A percentile compares a stretch with the other conserved stretches of the same genome.
phyloP scores from a whole-genome alignment of 2,888 invertebrate species.

The Schizaphis graminum region DNA sequence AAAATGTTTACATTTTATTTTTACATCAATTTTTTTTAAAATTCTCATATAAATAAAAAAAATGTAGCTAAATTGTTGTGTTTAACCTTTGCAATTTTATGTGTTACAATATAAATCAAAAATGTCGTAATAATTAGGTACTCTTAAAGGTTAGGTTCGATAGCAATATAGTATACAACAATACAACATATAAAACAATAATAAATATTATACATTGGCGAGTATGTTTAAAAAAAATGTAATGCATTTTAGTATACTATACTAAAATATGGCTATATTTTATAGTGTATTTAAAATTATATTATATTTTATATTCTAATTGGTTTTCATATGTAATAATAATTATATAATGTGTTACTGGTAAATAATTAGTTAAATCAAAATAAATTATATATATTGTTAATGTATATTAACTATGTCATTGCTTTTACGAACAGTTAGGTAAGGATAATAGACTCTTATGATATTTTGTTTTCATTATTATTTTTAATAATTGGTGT shows the following conservation, averaged over 20 bases:
- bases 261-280: too few species aligned
- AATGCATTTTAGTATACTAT: too few species aligned
- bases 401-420: slow-evolving; percentile 5
- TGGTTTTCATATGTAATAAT: neutral
- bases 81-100: neutral
- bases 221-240: too few species aligned
- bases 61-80: neutral
- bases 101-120: neutral
- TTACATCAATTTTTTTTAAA: neutral
- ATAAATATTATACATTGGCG: too few species aligned
- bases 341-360: neutral
- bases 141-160: too few species aligned
- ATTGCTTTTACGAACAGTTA: neutral
- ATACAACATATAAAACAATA: neutral
- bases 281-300: too few species aligned
- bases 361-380: neutral
- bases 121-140: neutral
- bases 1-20: neutral
- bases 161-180: too few species aligned
- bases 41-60: neutral
- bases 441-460: neutral
- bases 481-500: slow-evolving; percentile 13
- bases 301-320: neutral
- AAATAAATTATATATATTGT: neutral
- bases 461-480: slow-evolving; percentile 6